A percentile compares a stretch with the other conserved stretches of the same genome.
phyloP scores from a whole-genome alignment of 2,888 invertebrate genomes.

The Athalia rosae region DNA sequence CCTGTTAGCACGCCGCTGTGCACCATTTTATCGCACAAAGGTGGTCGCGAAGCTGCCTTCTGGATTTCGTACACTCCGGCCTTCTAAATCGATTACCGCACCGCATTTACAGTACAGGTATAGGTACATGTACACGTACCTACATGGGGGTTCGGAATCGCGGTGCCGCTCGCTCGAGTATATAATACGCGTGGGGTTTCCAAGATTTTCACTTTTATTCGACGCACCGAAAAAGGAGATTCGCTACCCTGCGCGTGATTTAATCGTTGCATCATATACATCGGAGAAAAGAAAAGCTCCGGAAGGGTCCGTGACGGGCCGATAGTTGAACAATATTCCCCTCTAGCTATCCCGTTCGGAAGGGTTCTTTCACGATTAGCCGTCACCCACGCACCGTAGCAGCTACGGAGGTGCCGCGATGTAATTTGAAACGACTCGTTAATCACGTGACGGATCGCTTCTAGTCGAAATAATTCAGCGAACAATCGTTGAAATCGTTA shows the following conservation, averaged over 20 bases:
- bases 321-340: not conserved
- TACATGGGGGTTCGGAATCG: no score
- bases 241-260: no score
- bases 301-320: not conserved
- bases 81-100: conserved; percentile 36
- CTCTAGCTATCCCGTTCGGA: not conserved
- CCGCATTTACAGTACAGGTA: conserved; percentile 10
- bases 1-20: conserved; percentile 52
- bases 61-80: conserved; percentile 36
- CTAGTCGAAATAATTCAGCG: not conserved
- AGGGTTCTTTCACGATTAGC: conserved; percentile 9
- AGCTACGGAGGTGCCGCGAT: not conserved
- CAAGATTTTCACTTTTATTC: no score
- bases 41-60: conserved; percentile 39
- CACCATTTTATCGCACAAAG: conserved; percentile 46
- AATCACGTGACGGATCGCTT: not conserved
- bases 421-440: conserved; percentile 20
- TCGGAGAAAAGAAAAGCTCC: not conserved
- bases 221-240: no score
- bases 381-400: not conserved
- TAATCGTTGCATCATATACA: no score
- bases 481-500: no score
- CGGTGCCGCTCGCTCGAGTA: not conserved
- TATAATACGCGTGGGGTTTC: no score
- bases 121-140: not conserved